These are phyloP conservation scores for Synergus laeviventris DNA, from an alignment of 2,888 invertebrate species.

Conservation along the genomic window DNA sequence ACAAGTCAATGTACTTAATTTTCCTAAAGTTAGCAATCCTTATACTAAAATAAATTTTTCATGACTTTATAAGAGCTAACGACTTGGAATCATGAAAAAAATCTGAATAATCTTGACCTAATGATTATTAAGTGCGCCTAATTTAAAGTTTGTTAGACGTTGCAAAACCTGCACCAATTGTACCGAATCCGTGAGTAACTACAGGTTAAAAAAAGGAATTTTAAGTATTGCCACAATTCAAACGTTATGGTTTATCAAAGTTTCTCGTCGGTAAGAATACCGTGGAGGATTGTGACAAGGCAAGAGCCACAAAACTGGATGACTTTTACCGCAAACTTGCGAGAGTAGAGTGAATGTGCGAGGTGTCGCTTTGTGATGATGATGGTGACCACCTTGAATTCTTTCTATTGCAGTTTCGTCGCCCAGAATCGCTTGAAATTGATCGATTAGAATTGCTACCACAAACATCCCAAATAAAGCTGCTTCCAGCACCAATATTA, in stretches of 20 bases:
- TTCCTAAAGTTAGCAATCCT: background rate
- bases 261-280: conserved; percentile 71
- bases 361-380: conserved; percentile 78
- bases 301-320: conserved; percentile 84
- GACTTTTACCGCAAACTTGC: conserved; percentile 88
- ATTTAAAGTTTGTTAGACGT: background rate
- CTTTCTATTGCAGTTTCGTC: conserved; percentile 92
- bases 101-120: background rate
- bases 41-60: conserved; percentile 6
- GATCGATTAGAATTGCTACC: conserved; percentile 90
- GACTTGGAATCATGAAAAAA: background rate
- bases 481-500: conserved; percentile 88
- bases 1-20: background rate
- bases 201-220: background rate
- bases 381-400: conserved; percentile 83
- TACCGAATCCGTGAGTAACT: too few relatives aligned
- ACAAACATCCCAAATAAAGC: conserved; percentile 93
- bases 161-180: background rate
- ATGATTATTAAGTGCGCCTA: background rate
- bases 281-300: conserved; percentile 79
- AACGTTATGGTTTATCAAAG: conserved; percentile 72
- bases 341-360: conserved; percentile 82
- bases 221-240: conserved; percentile 47
- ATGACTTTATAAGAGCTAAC: background rate
- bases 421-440: conserved; percentile 88